Evolutionary conservation across 2,888 invertebrate species (phyloP).

Genomic region (Metellina segmentata): DNA sequence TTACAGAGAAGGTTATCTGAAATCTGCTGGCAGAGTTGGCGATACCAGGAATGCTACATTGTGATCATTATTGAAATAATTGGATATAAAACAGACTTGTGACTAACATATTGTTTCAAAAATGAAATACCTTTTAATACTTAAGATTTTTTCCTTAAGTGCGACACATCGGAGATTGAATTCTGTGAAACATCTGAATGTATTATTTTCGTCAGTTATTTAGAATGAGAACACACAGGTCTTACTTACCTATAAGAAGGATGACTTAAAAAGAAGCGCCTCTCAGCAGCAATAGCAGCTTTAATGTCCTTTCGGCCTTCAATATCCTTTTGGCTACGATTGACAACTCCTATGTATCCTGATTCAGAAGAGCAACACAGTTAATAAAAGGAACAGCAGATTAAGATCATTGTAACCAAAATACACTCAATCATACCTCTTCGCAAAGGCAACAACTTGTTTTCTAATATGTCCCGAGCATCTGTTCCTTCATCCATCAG

Average conservation of each 20-base stretch:
- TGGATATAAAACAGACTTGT: no score
- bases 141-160: no score
- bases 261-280: slow-evolving; percentile 99
- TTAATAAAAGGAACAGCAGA: neutral
- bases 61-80: no score
- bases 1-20: no score
- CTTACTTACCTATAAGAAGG: slow-evolving; percentile 89
- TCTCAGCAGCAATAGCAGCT: slow-evolving; percentile 95
- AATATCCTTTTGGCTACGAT: slow-evolving; percentile 98
- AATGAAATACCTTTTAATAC: no score
- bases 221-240: no score
- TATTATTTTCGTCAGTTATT: no score
- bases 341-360: slow-evolving; percentile 99
- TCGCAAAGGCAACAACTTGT: slow-evolving; percentile 93
- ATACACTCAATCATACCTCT: slow-evolving; percentile 79
- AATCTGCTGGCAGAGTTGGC: no score
- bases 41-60: no score
- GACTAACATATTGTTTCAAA: no score
- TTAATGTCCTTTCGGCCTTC: slow-evolving; percentile 98
- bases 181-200: no score
- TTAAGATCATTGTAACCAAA: neutral
- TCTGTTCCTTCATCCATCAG: slow-evolving; percentile 99
- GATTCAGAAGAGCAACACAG: neutral
- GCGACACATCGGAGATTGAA: no score
- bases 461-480: slow-evolving; percentile 98